Percentiles rank a stretch among this genome's conserved stretches.
Conservation (phyloP, 2,113 vertebrate species). For the Choloepus hoffmanni region DNA sequence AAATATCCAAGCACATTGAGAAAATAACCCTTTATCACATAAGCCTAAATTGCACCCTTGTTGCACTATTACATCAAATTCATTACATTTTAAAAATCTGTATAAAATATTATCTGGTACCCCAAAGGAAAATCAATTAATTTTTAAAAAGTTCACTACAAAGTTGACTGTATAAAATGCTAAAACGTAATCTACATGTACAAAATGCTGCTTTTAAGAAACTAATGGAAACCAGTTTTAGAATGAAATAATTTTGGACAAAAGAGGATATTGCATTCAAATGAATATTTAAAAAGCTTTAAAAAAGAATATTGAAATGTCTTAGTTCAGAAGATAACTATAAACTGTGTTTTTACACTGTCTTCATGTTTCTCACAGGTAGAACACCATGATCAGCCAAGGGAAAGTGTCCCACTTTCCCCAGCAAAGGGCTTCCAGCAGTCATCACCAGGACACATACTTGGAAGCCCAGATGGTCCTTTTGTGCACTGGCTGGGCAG, state of each 20-base stretch:
- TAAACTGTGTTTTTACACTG: constrained; percentile 41
- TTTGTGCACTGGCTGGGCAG: constrained; percentile 90
- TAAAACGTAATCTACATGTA: constrained; percentile 86
- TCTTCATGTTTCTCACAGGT: constrained; percentile 19
- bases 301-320: constrained; percentile 80
- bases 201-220: constrained; percentile 87
- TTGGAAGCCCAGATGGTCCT: constrained; percentile 95
- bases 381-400: not conserved
- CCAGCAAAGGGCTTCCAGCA: rapidly evolving
- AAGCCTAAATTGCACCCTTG: constrained; percentile 71
- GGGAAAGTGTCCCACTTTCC: not conserved
- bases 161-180: constrained; percentile 87
- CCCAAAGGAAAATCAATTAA: constrained; percentile 80
- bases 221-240: constrained; percentile 87
- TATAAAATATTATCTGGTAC: constrained; percentile 83
- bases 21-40: constrained; percentile 69
- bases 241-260: constrained; percentile 88
- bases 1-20: not conserved
- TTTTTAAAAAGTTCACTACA: constrained; percentile 83
- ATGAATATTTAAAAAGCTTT: constrained; percentile 80
- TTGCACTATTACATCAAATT: constrained; percentile 84
- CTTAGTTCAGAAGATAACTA: constrained; percentile 69
- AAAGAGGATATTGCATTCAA: constrained; percentile 85
- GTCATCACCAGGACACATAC: constrained; percentile 91
- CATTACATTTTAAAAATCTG: constrained; percentile 79